phyloP scores from a whole-genome alignment of 2,888 invertebrate species.

The Lepidocyrtoides sp. region DNA sequence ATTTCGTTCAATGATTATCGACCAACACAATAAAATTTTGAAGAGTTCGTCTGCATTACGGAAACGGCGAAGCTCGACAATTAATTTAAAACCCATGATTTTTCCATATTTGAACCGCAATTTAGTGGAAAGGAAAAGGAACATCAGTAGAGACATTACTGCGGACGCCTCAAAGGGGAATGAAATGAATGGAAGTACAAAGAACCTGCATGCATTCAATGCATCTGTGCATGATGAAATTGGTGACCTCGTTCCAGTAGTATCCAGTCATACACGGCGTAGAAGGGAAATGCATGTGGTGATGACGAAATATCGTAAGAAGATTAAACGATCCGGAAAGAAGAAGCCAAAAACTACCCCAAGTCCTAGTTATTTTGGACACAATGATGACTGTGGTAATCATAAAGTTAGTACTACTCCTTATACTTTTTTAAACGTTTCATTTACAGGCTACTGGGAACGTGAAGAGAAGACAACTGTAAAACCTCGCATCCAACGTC shows the following conservation, averaged over 20 bases:
- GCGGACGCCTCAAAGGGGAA: not conserved
- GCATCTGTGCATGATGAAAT: not conserved
- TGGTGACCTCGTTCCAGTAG: not conserved
- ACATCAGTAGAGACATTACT: not conserved
- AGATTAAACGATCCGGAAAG: conserved; percentile 26
- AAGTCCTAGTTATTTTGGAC: not conserved
- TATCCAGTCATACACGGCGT: not conserved
- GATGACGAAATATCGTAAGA: conserved; percentile 53
- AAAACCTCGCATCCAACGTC: conserved; percentile 21
- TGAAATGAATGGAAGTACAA: not conserved
- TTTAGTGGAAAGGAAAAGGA: conserved; percentile 9
- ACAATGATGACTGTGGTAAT: not conserved
- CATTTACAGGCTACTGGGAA: conserved; percentile 71
- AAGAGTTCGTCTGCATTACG: not conserved
- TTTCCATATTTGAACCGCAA: conserved; percentile 9
- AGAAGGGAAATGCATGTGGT: conserved; percentile 59
- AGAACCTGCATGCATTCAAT: not conserved
- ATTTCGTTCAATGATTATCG: not conserved
- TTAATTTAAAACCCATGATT: conserved; percentile 14
- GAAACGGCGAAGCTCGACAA: not conserved
- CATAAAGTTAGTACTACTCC: conserved; percentile 20
- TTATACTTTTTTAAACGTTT: conserved; percentile 71
- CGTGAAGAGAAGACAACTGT: conserved; percentile 29
- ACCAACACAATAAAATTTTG: not conserved
- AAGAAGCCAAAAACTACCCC: conserved; percentile 38